Base-by-base conservation (phyloP, 2,888 invertebrate species). In the Erpobdella octoculata region DNA sequence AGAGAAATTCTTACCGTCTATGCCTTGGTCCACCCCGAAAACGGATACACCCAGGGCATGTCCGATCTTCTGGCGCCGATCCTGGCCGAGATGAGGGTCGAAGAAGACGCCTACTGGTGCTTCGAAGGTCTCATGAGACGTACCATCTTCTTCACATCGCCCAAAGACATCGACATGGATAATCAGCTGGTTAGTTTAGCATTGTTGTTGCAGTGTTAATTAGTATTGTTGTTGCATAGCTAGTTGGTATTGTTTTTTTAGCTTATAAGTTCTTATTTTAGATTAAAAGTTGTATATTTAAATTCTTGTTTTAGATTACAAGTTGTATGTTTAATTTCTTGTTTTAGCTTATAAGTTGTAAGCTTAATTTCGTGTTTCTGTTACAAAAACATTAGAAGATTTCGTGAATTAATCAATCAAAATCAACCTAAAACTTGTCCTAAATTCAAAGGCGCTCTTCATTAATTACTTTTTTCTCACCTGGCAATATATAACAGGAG, bases 71-170 rank as follows among this genome's bases (percentile, higher is more conserved):
- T 98, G 71, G 92, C 96, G 6, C 97, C 97, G 0, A 89, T 98
- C 78, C 85, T 97, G 71, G 88, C 90, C 79, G 86, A 96, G 61
- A 87, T 95, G 86, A 89, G 90, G 76, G 90, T 92, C 80, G 98
- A 98, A 83, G 92, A 92, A 3, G 95, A 97, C 81, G 90, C 93
- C 0, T 98, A 98, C 85, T 98, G 98, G 98, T 94, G 95, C 84
- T 98, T 98, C 82, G 94, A 92, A 41, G 95, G 95, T 9, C 92
- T 96, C 79, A 97, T 98, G 95, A 89, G 96, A 73, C 89, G 89
- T 86, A 90, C 97, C 82, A 93, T 66, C 2, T 66, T 66, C 38
- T 33, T 28, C 18, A 18, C n/a, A 35, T 53, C 33, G n/a, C 21
- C 78, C 73, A 76, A 77, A 18, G 97, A 98, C 85, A 98, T 98